Percentiles rank a stretch among this genome's conserved stretches.
phyloP scores from a whole-genome alignment of 2,797 vertebrate genomes.

The Leptatherina wallacei region DNA sequence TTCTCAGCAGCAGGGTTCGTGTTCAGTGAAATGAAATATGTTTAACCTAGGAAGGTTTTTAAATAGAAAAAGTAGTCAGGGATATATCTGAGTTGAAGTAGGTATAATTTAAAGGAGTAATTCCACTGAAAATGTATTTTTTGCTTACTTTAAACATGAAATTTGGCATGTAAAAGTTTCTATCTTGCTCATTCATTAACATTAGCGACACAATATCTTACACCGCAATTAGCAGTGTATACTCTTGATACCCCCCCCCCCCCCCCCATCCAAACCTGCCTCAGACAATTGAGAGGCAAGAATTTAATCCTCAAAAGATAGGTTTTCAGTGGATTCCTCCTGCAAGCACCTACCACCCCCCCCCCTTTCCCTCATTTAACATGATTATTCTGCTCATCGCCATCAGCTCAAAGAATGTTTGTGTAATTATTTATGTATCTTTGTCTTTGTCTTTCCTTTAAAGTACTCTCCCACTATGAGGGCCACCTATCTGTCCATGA shows the following conservation, averaged over 20 bases:
- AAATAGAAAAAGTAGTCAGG: neutral
- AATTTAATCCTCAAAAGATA: slow-evolving; percentile 1
- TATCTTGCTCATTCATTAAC: neutral
- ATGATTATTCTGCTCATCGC: slow-evolving; percentile 1
- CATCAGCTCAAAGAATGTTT: neutral
- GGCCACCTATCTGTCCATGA: slow-evolving; percentile 94
- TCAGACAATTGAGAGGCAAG: neutral
- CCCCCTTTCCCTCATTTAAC: neutral
- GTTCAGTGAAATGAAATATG: slow-evolving; percentile 8
- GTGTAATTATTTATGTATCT: slow-evolving; percentile 31
- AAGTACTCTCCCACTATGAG: slow-evolving; percentile 99
- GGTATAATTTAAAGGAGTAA: slow-evolving; percentile 25
- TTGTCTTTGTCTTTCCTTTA: slow-evolving; percentile 45
- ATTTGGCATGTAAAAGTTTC: neutral
- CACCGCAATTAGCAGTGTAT: neutral
- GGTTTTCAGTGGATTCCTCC: slow-evolving; percentile 38
- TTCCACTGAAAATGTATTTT: slow-evolving; percentile 26
- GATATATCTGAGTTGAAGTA: neutral
- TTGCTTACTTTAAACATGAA: neutral
- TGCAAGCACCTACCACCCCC: slow-evolving; percentile 20
- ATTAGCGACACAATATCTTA: neutral
- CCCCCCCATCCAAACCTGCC: neutral
- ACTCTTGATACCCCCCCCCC: neutral
- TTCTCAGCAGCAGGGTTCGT: neutral
- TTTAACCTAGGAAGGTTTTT: neutral